A percentile compares a stretch with the other conserved stretches of the same genome.
phyloP scores from a whole-genome alignment of 2,888 invertebrate species.

The Patella pellucida region DNA sequence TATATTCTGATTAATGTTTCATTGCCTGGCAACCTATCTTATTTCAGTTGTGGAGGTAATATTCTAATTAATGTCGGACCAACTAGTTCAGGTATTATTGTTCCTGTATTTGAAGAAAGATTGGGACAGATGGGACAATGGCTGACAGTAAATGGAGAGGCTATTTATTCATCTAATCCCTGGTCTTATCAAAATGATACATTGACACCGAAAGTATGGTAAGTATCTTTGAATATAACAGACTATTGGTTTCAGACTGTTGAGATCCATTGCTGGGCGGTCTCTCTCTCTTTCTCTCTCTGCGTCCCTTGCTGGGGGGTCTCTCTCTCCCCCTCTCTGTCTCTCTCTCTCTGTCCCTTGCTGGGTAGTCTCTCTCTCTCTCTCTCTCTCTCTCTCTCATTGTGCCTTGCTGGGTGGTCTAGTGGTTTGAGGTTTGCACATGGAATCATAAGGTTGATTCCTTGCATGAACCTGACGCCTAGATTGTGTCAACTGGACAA shows the following conservation, averaged over 20 bases:
- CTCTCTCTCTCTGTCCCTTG: too few relatives aligned
- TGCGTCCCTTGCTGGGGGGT: too few relatives aligned
- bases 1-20: constrained; percentile 87
- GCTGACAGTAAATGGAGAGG: constrained; percentile 87
- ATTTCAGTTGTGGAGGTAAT: constrained; percentile 76
- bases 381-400: too few relatives aligned
- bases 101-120: constrained; percentile 88
- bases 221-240: constrained; percentile 13
- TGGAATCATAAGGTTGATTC: too few relatives aligned
- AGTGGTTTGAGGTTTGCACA: too few relatives aligned
- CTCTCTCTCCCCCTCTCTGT: too few relatives aligned
- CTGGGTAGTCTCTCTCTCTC: too few relatives aligned
- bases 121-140: constrained; percentile 83
- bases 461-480: too few relatives aligned
- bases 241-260: background rate
- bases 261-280: too few relatives aligned
- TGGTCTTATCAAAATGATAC: constrained; percentile 86
- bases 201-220: constrained; percentile 81
- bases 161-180: constrained; percentile 84
- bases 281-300: too few relatives aligned
- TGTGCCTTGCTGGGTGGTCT: background rate
- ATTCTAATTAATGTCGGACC: constrained; percentile 88
- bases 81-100: constrained; percentile 87
- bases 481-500: too few relatives aligned
- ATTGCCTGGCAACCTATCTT: too few relatives aligned